Percentiles rank a stretch among this genome's conserved stretches.
Evolutionary conservation across 2,797 vertebrate genomes (phyloP).

Genomic region (Malurus leucopterus): DNA sequence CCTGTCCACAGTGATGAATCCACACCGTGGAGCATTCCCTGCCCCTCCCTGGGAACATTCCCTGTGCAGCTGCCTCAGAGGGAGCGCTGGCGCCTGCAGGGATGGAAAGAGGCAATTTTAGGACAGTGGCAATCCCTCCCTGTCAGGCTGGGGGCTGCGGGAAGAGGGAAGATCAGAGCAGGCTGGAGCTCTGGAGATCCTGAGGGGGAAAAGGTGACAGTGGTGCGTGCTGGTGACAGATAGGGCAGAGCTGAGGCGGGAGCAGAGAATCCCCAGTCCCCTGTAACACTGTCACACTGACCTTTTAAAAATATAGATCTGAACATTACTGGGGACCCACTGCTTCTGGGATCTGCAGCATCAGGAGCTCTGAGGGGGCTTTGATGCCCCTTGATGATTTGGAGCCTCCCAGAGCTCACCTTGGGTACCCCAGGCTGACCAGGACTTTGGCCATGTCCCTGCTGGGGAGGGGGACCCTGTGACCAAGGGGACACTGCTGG

Average conservation of each 20-base stretch:
- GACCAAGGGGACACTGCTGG: background rate
- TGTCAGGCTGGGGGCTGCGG: background rate
- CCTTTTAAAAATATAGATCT: background rate
- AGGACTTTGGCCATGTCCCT: rapidly evolving
- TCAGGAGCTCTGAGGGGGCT: background rate
- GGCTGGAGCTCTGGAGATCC: background rate
- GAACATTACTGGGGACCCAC: background rate
- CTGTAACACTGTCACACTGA: background rate
- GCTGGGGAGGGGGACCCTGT: rapidly evolving
- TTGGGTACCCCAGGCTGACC: rapidly evolving
- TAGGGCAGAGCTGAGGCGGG: background rate
- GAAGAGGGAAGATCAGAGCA: background rate
- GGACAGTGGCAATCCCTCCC: slow-evolving; percentile 55
- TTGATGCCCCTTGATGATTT: background rate
- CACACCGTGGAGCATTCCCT: background rate
- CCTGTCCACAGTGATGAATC: background rate
- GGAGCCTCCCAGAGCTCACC: background rate
- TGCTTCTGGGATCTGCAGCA: background rate
- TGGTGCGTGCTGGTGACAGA: background rate
- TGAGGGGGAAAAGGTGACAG: background rate
- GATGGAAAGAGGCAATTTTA: slow-evolving; percentile 59
- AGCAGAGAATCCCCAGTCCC: background rate
- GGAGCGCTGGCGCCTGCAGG: slow-evolving; percentile 11
- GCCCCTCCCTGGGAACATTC: background rate
- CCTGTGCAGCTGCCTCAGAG: slow-evolving; percentile 51